A percentile compares a stretch with the other conserved stretches of the same genome.
Evolutionary conservation across 2,888 invertebrate genomes (phyloP).

Genomic region (Rotaria macrura): DNA sequence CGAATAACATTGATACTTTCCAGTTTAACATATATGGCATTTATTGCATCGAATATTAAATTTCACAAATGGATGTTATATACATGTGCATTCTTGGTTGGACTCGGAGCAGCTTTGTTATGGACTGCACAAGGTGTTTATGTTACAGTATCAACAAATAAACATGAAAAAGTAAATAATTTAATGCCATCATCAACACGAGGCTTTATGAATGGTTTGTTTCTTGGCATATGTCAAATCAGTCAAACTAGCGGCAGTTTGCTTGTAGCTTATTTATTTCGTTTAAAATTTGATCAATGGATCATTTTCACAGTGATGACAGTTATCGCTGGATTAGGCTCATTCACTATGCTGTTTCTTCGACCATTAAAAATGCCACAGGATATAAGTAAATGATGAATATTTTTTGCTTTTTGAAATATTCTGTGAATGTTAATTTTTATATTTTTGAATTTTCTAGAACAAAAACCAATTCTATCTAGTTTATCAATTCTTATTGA

Average conservation of each 20-base stretch:
- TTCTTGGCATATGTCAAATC: not conserved
- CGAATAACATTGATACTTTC: not conserved
- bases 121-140: conserved; percentile 47
- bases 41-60: not conserved
- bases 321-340: not conserved
- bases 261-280: not conserved
- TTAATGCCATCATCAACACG: not conserved
- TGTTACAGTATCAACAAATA: conserved; percentile 36
- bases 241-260: not conserved
- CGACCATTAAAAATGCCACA: not conserved
- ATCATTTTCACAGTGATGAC: not conserved
- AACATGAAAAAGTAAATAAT: not conserved
- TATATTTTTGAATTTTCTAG: not conserved
- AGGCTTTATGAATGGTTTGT: not conserved
- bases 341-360: not conserved
- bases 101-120: conserved; percentile 40
- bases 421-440: not conserved
- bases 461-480: not conserved
- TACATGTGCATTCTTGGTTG: conserved; percentile 32
- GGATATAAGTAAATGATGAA: not conserved
- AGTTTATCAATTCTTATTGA: not conserved
- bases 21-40: not conserved
- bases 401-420: not conserved
- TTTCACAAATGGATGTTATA: not conserved
- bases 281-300: not conserved